These are phyloP conservation scores for Aphyosemion australe DNA, from an alignment of 2,113 vertebrate species.

Conservation along the genomic window DNA sequence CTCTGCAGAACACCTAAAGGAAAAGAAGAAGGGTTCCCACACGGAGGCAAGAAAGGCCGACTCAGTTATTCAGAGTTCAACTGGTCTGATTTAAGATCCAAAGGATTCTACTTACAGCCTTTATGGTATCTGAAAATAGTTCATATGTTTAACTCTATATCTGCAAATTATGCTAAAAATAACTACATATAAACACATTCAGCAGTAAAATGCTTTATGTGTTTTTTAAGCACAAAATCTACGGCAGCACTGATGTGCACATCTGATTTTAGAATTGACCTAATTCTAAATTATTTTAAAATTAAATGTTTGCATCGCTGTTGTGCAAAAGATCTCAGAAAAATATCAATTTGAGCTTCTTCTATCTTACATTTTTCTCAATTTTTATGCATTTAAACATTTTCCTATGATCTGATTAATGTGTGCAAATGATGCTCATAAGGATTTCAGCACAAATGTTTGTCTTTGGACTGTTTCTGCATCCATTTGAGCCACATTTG, in stretches of 20 bases:
- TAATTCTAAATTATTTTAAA: neutral
- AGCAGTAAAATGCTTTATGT: neutral
- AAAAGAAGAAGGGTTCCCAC: constrained; percentile 40
- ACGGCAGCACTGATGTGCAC: no score
- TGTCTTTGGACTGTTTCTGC: no score
- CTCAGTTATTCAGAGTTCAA: neutral
- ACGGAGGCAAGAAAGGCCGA: neutral
- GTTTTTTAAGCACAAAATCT: neutral
- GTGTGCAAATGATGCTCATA: no score
- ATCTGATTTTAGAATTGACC: neutral
- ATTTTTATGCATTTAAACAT: neutral
- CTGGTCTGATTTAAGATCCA: no score
- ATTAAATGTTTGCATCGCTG: no score
- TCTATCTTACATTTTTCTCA: no score
- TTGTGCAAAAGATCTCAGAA: neutral
- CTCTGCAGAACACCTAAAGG: constrained; percentile 45
- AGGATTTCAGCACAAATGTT: no score
- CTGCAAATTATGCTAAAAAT: neutral
- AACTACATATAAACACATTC: neutral
- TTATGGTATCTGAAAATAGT: no score
- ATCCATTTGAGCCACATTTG: no score
- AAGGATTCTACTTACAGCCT: no score
- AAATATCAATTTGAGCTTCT: no score
- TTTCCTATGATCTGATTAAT: neutral
- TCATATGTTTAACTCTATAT: neutral